Base-by-base conservation (phyloP, 2,113 vertebrate genomes). In the Mugil cephalus region DNA sequence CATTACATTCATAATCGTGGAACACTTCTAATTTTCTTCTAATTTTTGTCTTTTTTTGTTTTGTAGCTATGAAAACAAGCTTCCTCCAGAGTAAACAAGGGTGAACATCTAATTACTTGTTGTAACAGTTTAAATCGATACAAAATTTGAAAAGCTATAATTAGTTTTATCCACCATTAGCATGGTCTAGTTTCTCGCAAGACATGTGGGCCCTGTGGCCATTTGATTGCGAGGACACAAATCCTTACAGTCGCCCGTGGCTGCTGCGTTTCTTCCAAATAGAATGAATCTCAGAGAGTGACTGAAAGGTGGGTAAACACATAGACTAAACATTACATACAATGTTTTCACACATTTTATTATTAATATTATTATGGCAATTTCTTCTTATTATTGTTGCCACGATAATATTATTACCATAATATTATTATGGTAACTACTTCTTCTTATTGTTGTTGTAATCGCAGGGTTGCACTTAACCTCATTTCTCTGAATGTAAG, bases 161-260 rank as follows among this genome's bases (percentile, higher is more conserved):
- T 15, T n/a, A n/a, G n/a, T n/a, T n/a, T n/a, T n/a, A n/a, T n/a
- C n/a, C n/a, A n/a, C n/a, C n/a, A n/a, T n/a, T n/a, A 47, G 46
- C 51, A 8, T 74, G 70, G 55, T 85, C 73, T 80, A 66, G 24
- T 85, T 88, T 80, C 43, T 40, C 69, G 18, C 36, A 34, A 55
- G 73, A 69, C 71, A 66, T 84, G 60, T 38, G 30, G 72, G 24
- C 78, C 61, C 79, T 77, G 40, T 51, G 47, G 42, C 51, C 30
- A 62, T 77, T 67, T 60, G 53, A 51, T 56, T 39, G 64, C 15
- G 8, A 36, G 9, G 69, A 56, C 62, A 46, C 13, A 65, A 70
- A 80, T 63, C 73, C 55, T 56, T 12, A 60, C 17, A 30, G 24
- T 7, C 2, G 69, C 45, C 61, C 43, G 46, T n/a, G 36, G 69